A percentile compares a stretch with the other conserved stretches of the same genome.
Conservation (phyloP, 2,888 invertebrate genomes). For the Tinea semifulvella region DNA sequence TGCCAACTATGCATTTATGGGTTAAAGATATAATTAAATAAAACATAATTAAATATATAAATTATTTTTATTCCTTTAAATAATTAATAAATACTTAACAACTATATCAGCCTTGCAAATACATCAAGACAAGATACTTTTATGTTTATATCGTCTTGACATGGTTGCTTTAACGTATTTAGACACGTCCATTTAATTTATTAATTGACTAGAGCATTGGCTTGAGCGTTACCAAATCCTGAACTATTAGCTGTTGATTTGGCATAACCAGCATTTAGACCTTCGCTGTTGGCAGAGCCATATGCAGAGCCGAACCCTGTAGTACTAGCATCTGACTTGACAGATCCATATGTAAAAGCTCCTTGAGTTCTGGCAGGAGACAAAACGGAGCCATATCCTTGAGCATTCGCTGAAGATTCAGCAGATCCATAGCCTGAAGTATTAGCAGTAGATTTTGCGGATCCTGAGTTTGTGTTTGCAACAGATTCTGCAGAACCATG, state of each 20-base stretch:
- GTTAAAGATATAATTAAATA: no score
- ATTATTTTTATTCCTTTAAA: not conserved
- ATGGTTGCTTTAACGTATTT: slow-evolving; percentile 35
- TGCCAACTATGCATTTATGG: no score
- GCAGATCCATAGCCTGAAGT: slow-evolving; percentile 29
- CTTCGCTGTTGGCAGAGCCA: slow-evolving; percentile 35
- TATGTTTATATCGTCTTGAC: slow-evolving; percentile 47
- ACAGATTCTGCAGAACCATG: slow-evolving; percentile 14
- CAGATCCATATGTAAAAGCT: slow-evolving; percentile 8
- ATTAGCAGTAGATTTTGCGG: not conserved
- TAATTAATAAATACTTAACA: slow-evolving; percentile 12
- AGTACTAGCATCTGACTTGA: slow-evolving; percentile 29
- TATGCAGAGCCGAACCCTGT: slow-evolving; percentile 39
- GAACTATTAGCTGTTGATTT: slow-evolving; percentile 38
- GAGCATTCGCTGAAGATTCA: slow-evolving; percentile 11
- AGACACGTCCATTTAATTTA: no score
- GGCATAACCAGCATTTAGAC: slow-evolving; percentile 27
- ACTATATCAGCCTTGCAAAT: slow-evolving; percentile 30
- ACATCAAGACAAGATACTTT: slow-evolving; percentile 55
- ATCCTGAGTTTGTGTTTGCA: slow-evolving; percentile 13
- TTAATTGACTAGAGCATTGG: slow-evolving; percentile 39
- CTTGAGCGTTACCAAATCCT: slow-evolving; percentile 37
- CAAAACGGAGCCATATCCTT: slow-evolving; percentile 4
- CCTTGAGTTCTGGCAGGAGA: slow-evolving; percentile 7
- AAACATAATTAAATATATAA: not conserved